Base-by-base conservation (phyloP, 2,888 invertebrate genomes). In the Synanthedon myopaeformis region DNA sequence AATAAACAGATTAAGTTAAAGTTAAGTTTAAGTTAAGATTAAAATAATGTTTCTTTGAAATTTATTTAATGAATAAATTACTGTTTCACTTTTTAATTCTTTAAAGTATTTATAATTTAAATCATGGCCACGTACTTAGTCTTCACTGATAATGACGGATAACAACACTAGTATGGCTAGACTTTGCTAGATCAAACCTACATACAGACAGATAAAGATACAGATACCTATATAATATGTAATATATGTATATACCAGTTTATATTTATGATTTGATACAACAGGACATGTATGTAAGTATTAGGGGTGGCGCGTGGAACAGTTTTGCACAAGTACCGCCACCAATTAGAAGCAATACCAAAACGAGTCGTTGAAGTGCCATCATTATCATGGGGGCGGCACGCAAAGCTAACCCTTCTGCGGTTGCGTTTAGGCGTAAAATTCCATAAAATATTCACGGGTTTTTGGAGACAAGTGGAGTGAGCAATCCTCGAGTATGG, bases 391-490 rank as follows among this genome's bases (percentile, higher is more conserved):
- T 69, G 76, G 58, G 52, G 45, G 54, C 56, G 58, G 61, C 72
- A 79, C 57, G 69, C 67, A 28, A 81, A 77, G 67, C 64, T 76
- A 66, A 70, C 71, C 66, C 77, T 75, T 82, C 69, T 59, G 59
- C 58, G 69, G 65, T 62, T 56, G 61, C 56, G 57, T 71, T 76
- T 79, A 67, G 74, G 76, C 69, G 69, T 66, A 81, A 70, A 82
- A 72, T 84, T 67, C 76, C 67, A 64, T 79, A 69, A 74, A 75
- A 75, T 70, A 69, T 76, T 80, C 69, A 79, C 74, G 79, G 76
- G 78, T 78, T 84, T 86, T 83, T 78, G 86, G 85, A 87, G 86
- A 87, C 79, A 84, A 86, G 86, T 86, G 79, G 83, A 84, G 83
- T 86, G 86, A 86, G 86, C 85, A 87, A 70, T 81, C 85, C 79